A percentile compares a stretch with the other conserved stretches of the same genome.
Evolutionary conservation across 2,113 vertebrate species (phyloP).

Genomic region (Dolichotis patagonum): DNA sequence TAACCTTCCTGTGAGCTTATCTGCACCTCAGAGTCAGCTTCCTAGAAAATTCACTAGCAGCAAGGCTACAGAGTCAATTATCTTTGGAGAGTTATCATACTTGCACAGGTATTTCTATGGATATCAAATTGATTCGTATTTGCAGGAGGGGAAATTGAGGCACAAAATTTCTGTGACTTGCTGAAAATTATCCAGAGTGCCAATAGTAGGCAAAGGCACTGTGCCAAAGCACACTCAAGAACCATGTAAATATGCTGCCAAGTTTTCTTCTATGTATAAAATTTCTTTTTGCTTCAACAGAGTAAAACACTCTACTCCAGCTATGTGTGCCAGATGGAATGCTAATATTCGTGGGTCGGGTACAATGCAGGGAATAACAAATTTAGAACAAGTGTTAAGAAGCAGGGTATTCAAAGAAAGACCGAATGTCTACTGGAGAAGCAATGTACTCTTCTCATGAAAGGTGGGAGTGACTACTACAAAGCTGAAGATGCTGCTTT

Average conservation of each 20-base stretch:
- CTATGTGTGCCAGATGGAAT: constrained; percentile 68
- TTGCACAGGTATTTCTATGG: neutral
- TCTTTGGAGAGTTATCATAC: neutral
- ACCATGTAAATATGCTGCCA: constrained; percentile 50
- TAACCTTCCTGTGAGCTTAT: neutral
- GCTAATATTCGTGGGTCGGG: constrained; percentile 41
- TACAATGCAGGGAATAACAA: constrained; percentile 28
- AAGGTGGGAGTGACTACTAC: neutral
- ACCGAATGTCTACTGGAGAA: constrained; percentile 33
- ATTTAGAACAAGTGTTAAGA: constrained; percentile 67
- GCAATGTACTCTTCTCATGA: neutral
- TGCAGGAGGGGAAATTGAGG: constrained; percentile 28
- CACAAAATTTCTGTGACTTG: constrained; percentile 11
- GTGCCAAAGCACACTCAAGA: constrained; percentile 34
- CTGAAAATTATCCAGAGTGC: neutral
- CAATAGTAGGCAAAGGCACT: constrained; percentile 27
- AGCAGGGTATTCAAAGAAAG: constrained; percentile 34
- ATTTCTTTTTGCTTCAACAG: constrained; percentile 77
- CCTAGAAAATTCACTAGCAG: neutral
- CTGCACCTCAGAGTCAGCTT: neutral
- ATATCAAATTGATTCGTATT: constrained; percentile 6
- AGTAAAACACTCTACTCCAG: constrained; percentile 62
- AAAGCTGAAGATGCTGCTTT: neutral
- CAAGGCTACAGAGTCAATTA: neutral
- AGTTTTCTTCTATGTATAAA: constrained; percentile 67